These are phyloP conservation scores for Solenopsis fugax DNA, from an alignment of 1,140 invertebrate species.

Conservation along the genomic window DNA sequence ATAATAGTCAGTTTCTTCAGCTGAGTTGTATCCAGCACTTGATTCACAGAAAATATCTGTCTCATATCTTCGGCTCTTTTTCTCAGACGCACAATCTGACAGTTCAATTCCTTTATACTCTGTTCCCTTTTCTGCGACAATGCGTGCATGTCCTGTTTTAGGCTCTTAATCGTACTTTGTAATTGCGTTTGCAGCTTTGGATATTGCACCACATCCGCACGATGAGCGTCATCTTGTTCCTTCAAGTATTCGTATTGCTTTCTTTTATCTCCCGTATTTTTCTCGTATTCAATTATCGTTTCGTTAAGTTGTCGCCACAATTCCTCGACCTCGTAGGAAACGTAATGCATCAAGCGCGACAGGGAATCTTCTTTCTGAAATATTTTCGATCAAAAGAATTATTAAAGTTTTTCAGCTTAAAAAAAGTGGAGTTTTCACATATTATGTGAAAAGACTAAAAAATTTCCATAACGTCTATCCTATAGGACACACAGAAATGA, in stretches of 20 bases:
- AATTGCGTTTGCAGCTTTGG: slow-evolving; percentile 76
- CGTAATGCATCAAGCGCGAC: slow-evolving; percentile 65
- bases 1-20: slow-evolving; percentile 80
- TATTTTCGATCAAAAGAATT: slow-evolving; percentile 27
- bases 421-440: too few species aligned
- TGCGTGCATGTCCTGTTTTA: slow-evolving; percentile 74
- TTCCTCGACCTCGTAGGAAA: slow-evolving; percentile 74
- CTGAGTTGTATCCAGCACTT: slow-evolving; percentile 76
- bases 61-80: slow-evolving; percentile 75
- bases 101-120: slow-evolving; percentile 74
- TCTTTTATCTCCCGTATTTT: slow-evolving; percentile 77
- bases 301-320: slow-evolving; percentile 77
- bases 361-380: slow-evolving; percentile 79
- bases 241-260: slow-evolving; percentile 85
- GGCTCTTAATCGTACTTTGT: slow-evolving; percentile 73
- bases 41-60: slow-evolving; percentile 74
- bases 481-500: neutral
- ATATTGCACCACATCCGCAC: slow-evolving; percentile 73
- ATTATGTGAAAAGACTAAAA: too few species aligned
- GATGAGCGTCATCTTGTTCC: slow-evolving; percentile 79
- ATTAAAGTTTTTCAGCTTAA: neutral
- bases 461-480: neutral
- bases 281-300: slow-evolving; percentile 80
- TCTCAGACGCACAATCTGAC: slow-evolving; percentile 71
- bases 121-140: slow-evolving; percentile 74